Evolutionary conservation across 2,888 invertebrate species (phyloP).

Genomic region (Fragum whitleyi): DNA sequence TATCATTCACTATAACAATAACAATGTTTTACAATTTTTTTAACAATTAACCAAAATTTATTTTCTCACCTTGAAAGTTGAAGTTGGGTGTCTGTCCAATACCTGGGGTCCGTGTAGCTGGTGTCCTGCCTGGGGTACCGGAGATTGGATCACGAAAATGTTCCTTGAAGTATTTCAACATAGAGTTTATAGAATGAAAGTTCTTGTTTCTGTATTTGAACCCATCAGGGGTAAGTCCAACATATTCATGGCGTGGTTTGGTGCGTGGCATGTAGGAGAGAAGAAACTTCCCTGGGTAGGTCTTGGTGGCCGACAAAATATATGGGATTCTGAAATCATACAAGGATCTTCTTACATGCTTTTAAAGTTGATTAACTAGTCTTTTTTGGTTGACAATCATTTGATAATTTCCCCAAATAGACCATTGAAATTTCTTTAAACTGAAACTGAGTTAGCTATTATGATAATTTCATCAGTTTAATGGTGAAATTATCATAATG

Average conservation of each 20-base stretch:
- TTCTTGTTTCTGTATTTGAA: slow-evolving; percentile 93
- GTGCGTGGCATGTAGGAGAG: slow-evolving; percentile 96
- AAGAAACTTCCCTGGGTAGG: slow-evolving; percentile 90
- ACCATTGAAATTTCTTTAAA: no score
- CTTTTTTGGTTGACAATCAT: no score
- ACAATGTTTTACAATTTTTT: no score
- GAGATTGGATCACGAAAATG: slow-evolving; percentile 94
- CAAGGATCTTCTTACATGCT: not conserved
- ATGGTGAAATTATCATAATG: no score
- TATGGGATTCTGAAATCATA: slow-evolving; percentile 83
- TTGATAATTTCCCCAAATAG: no score
- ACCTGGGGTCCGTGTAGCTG: slow-evolving; percentile 58
- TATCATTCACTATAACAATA: no score
- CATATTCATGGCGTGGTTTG: slow-evolving; percentile 95
- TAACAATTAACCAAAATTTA: no score
- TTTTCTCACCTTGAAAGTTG: slow-evolving; percentile 69
- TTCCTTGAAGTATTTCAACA: slow-evolving; percentile 99
- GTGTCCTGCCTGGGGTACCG: slow-evolving; percentile 68
- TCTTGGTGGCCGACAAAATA: slow-evolving; percentile 77
- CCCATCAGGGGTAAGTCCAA: slow-evolving; percentile 96
- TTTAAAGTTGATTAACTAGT: not conserved
- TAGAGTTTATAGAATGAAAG: slow-evolving; percentile 92
- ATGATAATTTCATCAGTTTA: no score
- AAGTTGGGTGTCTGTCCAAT: slow-evolving; percentile 60
- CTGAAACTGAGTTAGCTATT: no score